A percentile compares a stretch with the other conserved stretches of the same genome.
Conservation (phyloP, 2,113 vertebrate genomes). For the Coturnix japonica region DNA sequence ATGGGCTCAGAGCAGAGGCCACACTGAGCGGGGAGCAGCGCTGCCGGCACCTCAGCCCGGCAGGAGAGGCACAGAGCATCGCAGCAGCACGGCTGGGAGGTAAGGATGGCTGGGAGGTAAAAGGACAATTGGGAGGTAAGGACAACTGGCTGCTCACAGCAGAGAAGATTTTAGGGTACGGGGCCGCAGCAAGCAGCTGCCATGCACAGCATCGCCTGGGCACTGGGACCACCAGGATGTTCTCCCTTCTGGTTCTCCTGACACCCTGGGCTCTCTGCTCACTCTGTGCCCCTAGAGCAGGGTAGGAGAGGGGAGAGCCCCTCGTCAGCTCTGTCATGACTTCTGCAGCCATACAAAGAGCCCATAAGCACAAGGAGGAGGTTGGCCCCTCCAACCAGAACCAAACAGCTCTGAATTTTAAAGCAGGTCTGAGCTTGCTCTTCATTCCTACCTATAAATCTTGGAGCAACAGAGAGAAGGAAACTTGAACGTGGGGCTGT, state of each 20-base stretch:
- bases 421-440: neutral
- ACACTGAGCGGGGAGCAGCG: neutral
- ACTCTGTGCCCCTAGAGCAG: neutral
- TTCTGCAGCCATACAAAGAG: neutral
- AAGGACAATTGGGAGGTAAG: slow-evolving; percentile 48
- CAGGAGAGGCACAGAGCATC: rapidly evolving
- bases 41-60: neutral
- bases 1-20: slow-evolving; percentile 54
- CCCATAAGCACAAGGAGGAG: neutral
- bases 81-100: neutral
- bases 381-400: neutral
- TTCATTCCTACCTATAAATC: neutral
- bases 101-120: slow-evolving; percentile 12
- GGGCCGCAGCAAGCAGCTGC: neutral
- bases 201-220: neutral
- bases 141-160: neutral
- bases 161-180: neutral
- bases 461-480: neutral
- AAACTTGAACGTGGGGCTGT: neutral
- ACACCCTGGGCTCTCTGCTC: neutral
- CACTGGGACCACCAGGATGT: neutral
- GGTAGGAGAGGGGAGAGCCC: neutral
- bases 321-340: neutral
- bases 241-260: neutral
- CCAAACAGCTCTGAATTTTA: neutral